Conservation (phyloP, 2,113 vertebrate species). For the Barbus barbus region DNA sequence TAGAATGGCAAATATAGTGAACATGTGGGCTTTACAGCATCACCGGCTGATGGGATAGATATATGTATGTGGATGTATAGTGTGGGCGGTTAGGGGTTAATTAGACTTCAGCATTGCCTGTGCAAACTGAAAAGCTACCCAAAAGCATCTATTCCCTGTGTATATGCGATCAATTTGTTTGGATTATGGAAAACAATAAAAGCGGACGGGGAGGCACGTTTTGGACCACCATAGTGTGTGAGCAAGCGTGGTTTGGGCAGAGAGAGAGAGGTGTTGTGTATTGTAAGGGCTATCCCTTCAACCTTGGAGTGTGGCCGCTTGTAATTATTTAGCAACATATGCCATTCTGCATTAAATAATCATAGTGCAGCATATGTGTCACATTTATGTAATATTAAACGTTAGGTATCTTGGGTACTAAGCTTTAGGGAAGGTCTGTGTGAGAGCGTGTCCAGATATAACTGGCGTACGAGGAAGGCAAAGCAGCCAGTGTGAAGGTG, state of each 20-base stretch:
- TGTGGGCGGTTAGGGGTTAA: conserved; percentile 51
- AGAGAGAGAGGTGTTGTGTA: conserved; percentile 6
- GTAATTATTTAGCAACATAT: conserved; percentile 51
- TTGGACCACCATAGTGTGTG: background rate
- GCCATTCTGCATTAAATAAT: conserved; percentile 52
- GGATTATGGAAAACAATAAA: conserved; percentile 6
- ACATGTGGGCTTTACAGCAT: conserved; percentile 46
- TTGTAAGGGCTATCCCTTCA: conserved; percentile 46
- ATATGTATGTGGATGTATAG: conserved; percentile 49
- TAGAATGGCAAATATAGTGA: background rate
- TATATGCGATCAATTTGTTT: conserved; percentile 19
- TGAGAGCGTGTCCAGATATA: conserved; percentile 15
- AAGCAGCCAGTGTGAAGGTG: background rate
- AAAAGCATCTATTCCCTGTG: background rate
- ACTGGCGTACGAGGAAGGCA: background rate
- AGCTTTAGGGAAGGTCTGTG: conserved; percentile 3
- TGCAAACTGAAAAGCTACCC: background rate
- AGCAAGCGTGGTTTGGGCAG: conserved; percentile 12
- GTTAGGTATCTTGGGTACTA: conserved; percentile 3
- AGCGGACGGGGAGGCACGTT: background rate
- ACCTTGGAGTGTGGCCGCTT: conserved; percentile 35
- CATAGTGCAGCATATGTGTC: conserved; percentile 42
- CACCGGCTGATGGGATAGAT: conserved; percentile 60
- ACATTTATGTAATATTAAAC: conserved; percentile 30
- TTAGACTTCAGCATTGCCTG: background rate